phyloP scores from a whole-genome alignment of 2,113 vertebrate genomes.

The Coreoperca whiteheadi region DNA sequence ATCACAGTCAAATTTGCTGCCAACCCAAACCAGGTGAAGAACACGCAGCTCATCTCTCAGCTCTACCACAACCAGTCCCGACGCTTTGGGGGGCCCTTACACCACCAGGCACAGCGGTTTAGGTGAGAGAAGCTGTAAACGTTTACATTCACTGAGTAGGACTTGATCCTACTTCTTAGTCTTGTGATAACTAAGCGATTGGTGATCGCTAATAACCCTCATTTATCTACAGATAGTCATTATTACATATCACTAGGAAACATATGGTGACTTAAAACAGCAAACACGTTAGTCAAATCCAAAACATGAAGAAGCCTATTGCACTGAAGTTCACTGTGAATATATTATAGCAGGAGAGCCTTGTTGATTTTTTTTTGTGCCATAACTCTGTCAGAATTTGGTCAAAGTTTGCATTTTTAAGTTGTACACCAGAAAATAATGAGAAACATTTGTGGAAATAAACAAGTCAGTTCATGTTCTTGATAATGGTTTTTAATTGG shows the following conservation, averaged over 20 bases:
- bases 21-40: constrained; percentile 98
- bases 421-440: too few species aligned
- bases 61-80: constrained; percentile 95
- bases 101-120: constrained; percentile 98
- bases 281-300: not conserved
- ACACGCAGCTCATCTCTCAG: constrained; percentile 94
- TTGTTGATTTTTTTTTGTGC: not conserved
- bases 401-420: not conserved
- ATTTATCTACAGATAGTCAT: not conserved
- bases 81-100: constrained; percentile 94
- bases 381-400: not conserved
- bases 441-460: too few species aligned
- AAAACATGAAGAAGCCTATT: not conserved
- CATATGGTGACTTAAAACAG: not conserved
- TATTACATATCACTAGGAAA: not conserved
- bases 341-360: not conserved
- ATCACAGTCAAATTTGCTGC: constrained; percentile 98
- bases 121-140: constrained; percentile 84
- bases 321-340: not conserved
- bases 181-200: too few species aligned
- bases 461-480: too few species aligned
- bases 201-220: not conserved
- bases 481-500: too few species aligned
- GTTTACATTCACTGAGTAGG: not conserved
- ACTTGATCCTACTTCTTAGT: not conserved